Percentiles rank a stretch among this genome's conserved stretches.
These are phyloP conservation scores for Parasteatoda lunata DNA, from an alignment of 2,888 invertebrate species.

Conservation along the genomic window DNA sequence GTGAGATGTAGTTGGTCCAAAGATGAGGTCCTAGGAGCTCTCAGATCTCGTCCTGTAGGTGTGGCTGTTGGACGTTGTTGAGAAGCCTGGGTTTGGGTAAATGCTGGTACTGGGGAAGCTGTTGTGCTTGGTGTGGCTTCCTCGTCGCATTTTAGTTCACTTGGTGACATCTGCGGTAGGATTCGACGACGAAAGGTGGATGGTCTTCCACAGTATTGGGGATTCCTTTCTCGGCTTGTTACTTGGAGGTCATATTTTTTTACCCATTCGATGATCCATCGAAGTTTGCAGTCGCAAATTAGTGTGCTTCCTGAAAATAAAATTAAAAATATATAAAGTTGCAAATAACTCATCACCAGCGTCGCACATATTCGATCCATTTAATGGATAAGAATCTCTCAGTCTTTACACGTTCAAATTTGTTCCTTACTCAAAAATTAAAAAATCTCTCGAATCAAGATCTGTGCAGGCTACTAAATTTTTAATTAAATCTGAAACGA, in stretches of 20 bases:
- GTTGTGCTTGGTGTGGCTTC: conserved; percentile 12
- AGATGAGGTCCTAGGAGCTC: conserved; percentile 48
- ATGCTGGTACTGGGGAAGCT: conserved; percentile 70
- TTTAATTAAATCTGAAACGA: no score
- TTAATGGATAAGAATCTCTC: no score
- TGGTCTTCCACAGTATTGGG: conserved; percentile 93
- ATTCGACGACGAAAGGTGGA: conserved; percentile 85
- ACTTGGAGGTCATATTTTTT: conserved; percentile 91
- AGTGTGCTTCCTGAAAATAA: conserved; percentile 79
- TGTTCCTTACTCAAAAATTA: no score
- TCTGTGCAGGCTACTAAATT: no score
- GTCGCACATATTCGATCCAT: no score
- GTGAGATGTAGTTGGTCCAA: conserved; percentile 54
- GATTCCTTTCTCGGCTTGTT: conserved; percentile 91
- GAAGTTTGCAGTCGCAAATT: conserved; percentile 89
- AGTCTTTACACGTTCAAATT: no score
- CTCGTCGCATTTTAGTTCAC: conserved; percentile 75
- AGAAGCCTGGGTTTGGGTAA: conserved; percentile 18
- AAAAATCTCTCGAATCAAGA: no score
- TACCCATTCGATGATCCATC: conserved; percentile 94
- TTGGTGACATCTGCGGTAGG: conserved; percentile 89
- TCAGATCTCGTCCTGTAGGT: conserved; percentile 39
- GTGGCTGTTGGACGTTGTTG: conserved; percentile 18
- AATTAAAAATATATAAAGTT: not conserved
- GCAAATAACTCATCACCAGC: not conserved